Evolutionary conservation across 2,888 invertebrate genomes (phyloP), one percentile per base, ranked within the genome.

Genomic region (Apamea sordens): DNA sequence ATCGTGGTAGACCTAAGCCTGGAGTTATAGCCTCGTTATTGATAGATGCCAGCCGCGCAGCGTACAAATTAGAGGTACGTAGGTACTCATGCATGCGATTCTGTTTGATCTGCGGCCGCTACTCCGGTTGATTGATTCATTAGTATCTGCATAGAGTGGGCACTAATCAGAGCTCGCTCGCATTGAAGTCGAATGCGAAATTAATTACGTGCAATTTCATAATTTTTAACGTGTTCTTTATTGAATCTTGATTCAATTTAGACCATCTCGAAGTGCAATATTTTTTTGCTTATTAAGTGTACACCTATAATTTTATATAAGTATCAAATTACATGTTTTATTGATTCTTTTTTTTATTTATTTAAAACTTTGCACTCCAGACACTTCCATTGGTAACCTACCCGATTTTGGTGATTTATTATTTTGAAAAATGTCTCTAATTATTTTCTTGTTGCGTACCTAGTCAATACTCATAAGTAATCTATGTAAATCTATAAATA

Each of bases 41-140:
- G 36, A 21, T 65, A 28, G 32, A 13, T 24, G 3, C 21, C 71
- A 13, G 41, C 13, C 21, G 41, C 28, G 24, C 56, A 24, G 44
- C 44, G n/a, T 59, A 44, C 68, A 75, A 86, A 77, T 65, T 73
- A 70, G 69, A 73, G 18, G 64, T n/a, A 82, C 64, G 61, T 69
- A 32, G 32, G 32, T 32, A 77, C 53, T 50, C 68, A 78, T 84
- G 86, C 83, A 84, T 78, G 83, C 63, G 74, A 75, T 82, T 86
- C 74, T 75, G 84, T 82, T 86, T 84, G 86, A 82, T 86, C 61
- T 77, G 78, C 82, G 73, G 82, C 56, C 64, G 86, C 68, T 61
- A 71, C 74, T 69, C 44, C 69, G 56, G 69, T 78, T 86, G 83
- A 84, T 84, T 83, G 84, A 82, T 86, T 84, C 84, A 86, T 84